Conservation (phyloP, 2,888 invertebrate genomes). For the Acronicta psi region DNA sequence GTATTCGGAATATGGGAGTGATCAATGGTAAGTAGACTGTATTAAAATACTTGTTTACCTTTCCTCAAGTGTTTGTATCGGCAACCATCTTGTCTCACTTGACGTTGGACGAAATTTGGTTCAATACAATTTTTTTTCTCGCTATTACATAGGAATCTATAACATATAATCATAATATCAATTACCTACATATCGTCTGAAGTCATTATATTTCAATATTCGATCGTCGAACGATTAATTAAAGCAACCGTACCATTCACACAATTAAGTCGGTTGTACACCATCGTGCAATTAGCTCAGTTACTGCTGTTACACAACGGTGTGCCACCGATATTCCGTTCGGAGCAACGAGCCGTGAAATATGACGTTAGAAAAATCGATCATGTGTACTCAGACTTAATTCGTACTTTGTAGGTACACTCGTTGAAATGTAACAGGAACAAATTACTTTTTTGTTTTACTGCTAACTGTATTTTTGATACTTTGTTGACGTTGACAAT, state of each 20-base stretch:
- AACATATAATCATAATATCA: slow-evolving; percentile 24
- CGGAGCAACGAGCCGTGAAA: slow-evolving; percentile 64
- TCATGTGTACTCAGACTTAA: slow-evolving; percentile 42
- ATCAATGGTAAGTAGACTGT: no score
- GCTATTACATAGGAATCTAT: slow-evolving; percentile 11
- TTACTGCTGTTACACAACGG: slow-evolving; percentile 71
- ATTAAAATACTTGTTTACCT: no score
- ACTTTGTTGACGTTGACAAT: not conserved
- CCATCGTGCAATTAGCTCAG: slow-evolving; percentile 54
- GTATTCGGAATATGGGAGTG: no score
- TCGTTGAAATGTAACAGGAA: slow-evolving; percentile 9
- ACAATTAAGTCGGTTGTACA: slow-evolving; percentile 51
- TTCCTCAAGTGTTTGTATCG: no score
- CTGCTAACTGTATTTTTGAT: slow-evolving; percentile 1
- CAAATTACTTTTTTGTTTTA: slow-evolving; percentile 4
- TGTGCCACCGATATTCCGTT: slow-evolving; percentile 67
- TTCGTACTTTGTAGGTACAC: slow-evolving; percentile 23
- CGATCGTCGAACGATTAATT: slow-evolving; percentile 40
- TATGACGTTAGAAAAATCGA: slow-evolving; percentile 56
- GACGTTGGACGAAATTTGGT: no score
- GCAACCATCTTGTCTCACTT: no score
- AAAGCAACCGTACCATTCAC: slow-evolving; percentile 38
- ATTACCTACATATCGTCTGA: slow-evolving; percentile 32
- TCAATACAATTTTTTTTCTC: not conserved
- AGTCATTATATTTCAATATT: slow-evolving; percentile 36